phyloP scores from a whole-genome alignment of 2,113 vertebrate genomes.

The Alligator sinensis region DNA sequence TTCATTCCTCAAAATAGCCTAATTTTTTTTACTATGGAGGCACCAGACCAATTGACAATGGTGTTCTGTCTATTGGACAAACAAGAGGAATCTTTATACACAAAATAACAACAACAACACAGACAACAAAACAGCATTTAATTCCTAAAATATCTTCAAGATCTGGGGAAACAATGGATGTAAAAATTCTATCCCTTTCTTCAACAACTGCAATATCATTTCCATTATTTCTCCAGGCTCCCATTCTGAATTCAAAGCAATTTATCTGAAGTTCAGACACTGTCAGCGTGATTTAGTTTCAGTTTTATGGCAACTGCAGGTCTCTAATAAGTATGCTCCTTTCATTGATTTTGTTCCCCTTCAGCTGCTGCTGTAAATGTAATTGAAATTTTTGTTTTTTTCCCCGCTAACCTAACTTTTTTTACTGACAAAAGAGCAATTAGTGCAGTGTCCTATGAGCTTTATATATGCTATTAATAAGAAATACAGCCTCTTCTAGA shows the following conservation, averaged over 20 bases:
- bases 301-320: constrained; percentile 83
- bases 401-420: constrained; percentile 55
- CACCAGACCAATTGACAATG: background rate
- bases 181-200: constrained; percentile 68
- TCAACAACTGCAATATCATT: constrained; percentile 75
- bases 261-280: constrained; percentile 85
- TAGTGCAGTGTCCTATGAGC: constrained; percentile 45
- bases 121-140: constrained; percentile 56
- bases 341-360: constrained; percentile 86
- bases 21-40: constrained; percentile 1
- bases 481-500: constrained; percentile 46
- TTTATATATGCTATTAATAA: constrained; percentile 65
- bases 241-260: constrained; percentile 83
- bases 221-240: constrained; percentile 83
- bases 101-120: constrained; percentile 27
- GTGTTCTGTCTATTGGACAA: constrained; percentile 23
- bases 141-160: constrained; percentile 57
- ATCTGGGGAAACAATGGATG: constrained; percentile 38
- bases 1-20: background rate
- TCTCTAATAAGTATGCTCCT: constrained; percentile 84
- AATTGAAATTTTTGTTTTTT: constrained; percentile 79
- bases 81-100: constrained; percentile 25
- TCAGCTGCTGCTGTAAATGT: constrained; percentile 83
- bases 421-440: constrained; percentile 58
- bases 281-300: constrained; percentile 86